These are phyloP conservation scores for Staurois parvus DNA, from an alignment of 2,797 vertebrate species.

Conservation along the genomic window DNA sequence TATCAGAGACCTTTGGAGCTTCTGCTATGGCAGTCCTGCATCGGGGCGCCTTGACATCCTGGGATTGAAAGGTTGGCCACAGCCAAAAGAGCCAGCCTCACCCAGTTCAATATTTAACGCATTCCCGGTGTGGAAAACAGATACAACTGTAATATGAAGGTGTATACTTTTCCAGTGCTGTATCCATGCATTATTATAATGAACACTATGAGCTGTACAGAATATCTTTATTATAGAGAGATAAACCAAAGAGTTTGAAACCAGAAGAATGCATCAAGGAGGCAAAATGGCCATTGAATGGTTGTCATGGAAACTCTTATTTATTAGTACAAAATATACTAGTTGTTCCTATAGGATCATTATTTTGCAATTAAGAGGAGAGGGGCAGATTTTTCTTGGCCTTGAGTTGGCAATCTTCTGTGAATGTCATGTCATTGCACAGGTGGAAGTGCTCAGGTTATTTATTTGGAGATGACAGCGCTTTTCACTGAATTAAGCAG, in stretches of 20 bases:
- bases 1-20: constrained; percentile 32
- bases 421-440: not conserved
- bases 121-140: constrained; percentile 41
- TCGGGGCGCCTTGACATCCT: not conserved
- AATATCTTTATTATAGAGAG: constrained; percentile 56
- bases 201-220: constrained; percentile 69
- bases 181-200: constrained; percentile 31
- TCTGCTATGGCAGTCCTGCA: constrained; percentile 1
- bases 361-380: too few species aligned
- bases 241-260: not conserved
- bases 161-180: constrained; percentile 67
- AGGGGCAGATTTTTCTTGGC: too few species aligned
- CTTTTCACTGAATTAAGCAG: too few species aligned
- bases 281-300: not conserved
- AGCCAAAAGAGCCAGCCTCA: not conserved
- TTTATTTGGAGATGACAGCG: too few species aligned
- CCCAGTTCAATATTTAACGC: constrained; percentile 29
- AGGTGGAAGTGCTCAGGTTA: too few species aligned
- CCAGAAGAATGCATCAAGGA: not conserved
- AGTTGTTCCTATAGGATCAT: not conserved
- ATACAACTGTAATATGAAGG: constrained; percentile 63
- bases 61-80: not conserved
- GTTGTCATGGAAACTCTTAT: not conserved
- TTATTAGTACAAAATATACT: not conserved
- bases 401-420: too few species aligned